phyloP scores from a whole-genome alignment of 1,140 invertebrate genomes.

The Drosophila seguyi region DNA sequence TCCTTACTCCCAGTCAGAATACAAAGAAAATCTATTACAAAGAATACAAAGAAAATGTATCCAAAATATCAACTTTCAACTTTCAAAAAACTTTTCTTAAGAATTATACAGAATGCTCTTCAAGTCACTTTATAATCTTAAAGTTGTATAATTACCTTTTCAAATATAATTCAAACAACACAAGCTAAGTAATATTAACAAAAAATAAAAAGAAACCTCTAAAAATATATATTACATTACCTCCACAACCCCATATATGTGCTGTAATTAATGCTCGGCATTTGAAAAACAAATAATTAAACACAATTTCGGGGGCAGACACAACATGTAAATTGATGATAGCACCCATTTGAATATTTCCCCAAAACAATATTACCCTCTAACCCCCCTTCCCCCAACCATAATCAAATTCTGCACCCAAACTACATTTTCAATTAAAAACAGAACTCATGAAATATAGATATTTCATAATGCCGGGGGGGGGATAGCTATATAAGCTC shows the following conservation, averaged over 20 bases:
- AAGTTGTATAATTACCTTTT: not conserved
- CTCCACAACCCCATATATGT: not conserved
- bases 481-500: slow-evolving; percentile 16
- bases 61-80: too few relatives aligned
- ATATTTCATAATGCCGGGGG: slow-evolving; percentile 46
- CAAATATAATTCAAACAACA: not conserved
- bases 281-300: not conserved
- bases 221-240: not conserved
- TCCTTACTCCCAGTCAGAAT: not conserved
- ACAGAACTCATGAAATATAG: slow-evolving; percentile 51
- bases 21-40: not conserved
- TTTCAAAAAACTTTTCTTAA: too few relatives aligned
- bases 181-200: not conserved
- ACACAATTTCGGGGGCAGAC: slow-evolving; percentile 1
- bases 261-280: slow-evolving; percentile 3
- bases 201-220: too few relatives aligned
- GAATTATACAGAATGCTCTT: not conserved
- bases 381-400: too few relatives aligned
- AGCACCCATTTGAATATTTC: not conserved
- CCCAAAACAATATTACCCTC: slow-evolving; percentile 1
- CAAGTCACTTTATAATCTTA: not conserved
- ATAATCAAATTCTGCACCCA: slow-evolving; percentile 12
- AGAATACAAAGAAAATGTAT: not conserved
- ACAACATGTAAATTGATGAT: slow-evolving; percentile 9
- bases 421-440: slow-evolving; percentile 44